Conservation (phyloP, 2,888 invertebrate species). For the Brassicogethes aeneus region DNA sequence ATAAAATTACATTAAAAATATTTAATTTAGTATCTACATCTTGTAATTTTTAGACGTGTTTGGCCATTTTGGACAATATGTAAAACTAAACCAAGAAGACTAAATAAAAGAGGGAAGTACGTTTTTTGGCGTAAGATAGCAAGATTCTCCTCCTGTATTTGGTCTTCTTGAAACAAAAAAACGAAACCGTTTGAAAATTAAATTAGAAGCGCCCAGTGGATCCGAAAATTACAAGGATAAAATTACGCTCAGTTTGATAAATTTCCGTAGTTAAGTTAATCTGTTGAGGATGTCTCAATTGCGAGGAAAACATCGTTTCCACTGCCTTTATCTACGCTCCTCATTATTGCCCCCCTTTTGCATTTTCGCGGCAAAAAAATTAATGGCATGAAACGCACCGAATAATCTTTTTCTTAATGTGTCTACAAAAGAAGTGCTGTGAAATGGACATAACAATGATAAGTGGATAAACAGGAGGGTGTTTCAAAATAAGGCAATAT, state of each 20-base stretch:
- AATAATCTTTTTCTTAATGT: background rate
- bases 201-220: constrained; percentile 18
- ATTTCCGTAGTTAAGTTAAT: constrained; percentile 29
- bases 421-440: background rate
- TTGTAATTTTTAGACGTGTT: no score
- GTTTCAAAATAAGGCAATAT: no score
- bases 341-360: constrained; percentile 18
- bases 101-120: no score
- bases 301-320: constrained; percentile 20
- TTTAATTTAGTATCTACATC: no score
- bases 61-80: no score
- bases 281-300: constrained; percentile 30
- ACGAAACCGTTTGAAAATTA: constrained; percentile 5
- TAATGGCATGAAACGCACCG: background rate
- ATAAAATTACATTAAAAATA: no score
- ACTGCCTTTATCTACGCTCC: constrained; percentile 19
- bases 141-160: no score
- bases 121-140: no score
- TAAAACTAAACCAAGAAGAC: no score
- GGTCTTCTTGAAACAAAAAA: no score
- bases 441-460: background rate
- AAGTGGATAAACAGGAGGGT: no score
- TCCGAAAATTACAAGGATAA: constrained; percentile 27
- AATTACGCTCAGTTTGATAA: constrained; percentile 24
- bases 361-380: background rate